Conservation (phyloP, 1,140 invertebrate genomes). For the Luehdorfia chinensis region DNA sequence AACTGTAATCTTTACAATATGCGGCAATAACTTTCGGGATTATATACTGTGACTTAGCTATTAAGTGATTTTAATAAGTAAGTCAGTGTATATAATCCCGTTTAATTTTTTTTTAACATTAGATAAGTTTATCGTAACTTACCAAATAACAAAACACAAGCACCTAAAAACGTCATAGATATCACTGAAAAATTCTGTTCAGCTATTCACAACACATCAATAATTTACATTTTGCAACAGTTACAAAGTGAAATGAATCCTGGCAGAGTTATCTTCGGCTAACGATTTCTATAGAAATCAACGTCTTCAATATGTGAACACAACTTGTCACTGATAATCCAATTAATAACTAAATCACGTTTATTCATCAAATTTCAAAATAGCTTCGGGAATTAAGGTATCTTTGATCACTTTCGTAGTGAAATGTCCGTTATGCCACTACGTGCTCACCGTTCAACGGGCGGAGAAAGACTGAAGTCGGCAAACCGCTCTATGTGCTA, state of each 20-base stretch:
- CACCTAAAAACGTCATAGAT: neutral
- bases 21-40: too few species aligned
- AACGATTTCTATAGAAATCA: conserved; percentile 37
- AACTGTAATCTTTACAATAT: too few species aligned
- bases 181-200: conserved; percentile 11
- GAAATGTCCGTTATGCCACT: neutral
- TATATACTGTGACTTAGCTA: too few species aligned
- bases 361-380: conserved; percentile 34
- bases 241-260: conserved; percentile 22
- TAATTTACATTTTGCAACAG: conserved; percentile 24
- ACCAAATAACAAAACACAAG: conserved; percentile 1
- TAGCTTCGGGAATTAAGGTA: conserved; percentile 8
- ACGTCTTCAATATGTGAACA: conserved; percentile 26
- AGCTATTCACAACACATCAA: conserved; percentile 22
- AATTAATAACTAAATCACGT: conserved; percentile 40
- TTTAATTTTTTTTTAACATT: too few species aligned
- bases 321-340: conserved; percentile 26
- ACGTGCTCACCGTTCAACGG: conserved; percentile 26
- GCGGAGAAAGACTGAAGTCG: conserved; percentile 28
- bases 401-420: neutral
- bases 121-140: too few species aligned
- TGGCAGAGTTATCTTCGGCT: conserved; percentile 20
- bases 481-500: neutral
- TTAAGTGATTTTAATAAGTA: too few species aligned
- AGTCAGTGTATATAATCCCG: too few species aligned